Evolutionary conservation across 2,113 vertebrate genomes (phyloP), one percentile per base, ranked within the genome.

Genomic region (Bos javanicus): DNA sequence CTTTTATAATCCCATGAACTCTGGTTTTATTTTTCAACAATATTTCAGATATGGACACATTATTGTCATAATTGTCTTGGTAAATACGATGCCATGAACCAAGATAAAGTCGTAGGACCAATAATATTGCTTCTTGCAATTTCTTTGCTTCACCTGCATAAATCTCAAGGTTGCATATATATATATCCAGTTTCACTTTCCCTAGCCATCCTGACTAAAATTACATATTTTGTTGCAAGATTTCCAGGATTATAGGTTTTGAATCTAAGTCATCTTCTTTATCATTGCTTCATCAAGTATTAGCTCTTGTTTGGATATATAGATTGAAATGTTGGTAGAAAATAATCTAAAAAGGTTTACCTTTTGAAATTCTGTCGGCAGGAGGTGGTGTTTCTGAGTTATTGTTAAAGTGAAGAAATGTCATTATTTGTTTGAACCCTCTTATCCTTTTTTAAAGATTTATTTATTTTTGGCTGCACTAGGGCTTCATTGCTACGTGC

Each of bases 401-500:
- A 43, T 76, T 43, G 39, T 25, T 76, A 76, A 76, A 43, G 36
- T 43, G 39, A 76, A 76, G 71, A 14, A 76, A 76, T 76, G 36
- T 43, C 39, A 43, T 26, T 26, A 26, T 76, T 76, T 25, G 67
- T 74, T 74, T 76, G 71, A 76, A 2, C 23, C 1, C 12, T 76
- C 71, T 71, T 71, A 25, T 76, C 21, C 6, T 76, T 76, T 76
- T 76, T 26, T 10, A 26, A 76, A 76, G 23, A 26, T 26, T 71
- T 6, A 6, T n/a, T 76, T 43, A 14, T 13, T 43, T 43, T 76
- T 43, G 39, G 71, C 71, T 76, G 12, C 39, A 76, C 36, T 7
- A 4, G 36, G 39, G 39, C 71, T 76, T 26, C 71, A 76, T 14
- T 43, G 23, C 39, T 26, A 7, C 2, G 0, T 7, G 71, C 0